Percentiles rank a stretch among this genome's conserved stretches.
Evolutionary conservation across 2,113 vertebrate genomes (phyloP).

Genomic region (Hypanus sabinus): DNA sequence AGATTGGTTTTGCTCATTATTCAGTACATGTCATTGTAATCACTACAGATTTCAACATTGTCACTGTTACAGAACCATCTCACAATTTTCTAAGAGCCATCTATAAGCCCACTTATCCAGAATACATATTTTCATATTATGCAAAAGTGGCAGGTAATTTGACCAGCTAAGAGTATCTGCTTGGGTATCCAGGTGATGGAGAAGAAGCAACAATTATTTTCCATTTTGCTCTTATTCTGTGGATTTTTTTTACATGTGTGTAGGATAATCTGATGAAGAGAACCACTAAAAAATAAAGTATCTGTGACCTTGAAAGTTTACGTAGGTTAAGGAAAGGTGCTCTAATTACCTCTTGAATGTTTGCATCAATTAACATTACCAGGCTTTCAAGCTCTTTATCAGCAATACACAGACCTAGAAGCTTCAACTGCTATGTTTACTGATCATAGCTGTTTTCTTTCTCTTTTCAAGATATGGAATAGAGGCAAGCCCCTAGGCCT

Average conservation of each 20-base stretch:
- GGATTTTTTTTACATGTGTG: neutral
- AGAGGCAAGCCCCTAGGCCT: constrained; percentile 47
- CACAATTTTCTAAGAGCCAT: neutral
- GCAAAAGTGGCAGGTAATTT: neutral
- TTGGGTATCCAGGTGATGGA: neutral
- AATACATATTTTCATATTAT: neutral
- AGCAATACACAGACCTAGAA: neutral
- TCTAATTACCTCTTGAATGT: constrained; percentile 4
- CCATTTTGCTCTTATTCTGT: neutral
- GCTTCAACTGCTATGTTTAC: neutral
- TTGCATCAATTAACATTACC: neutral
- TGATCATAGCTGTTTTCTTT: neutral
- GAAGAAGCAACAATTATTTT: neutral
- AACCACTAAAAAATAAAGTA: neutral
- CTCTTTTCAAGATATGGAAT: constrained; percentile 39
- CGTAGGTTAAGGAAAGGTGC: constrained; percentile 5
- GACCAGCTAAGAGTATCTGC: neutral
- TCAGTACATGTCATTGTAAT: constrained; percentile 7
- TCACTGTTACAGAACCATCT: neutral
- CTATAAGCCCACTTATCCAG: neutral
- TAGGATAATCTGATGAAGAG: neutral
- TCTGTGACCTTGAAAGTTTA: constrained; percentile 32
- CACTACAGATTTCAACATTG: neutral
- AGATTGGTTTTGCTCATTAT: neutral
- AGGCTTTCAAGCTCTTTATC: neutral